Evolutionary conservation across 2,797 vertebrate species (phyloP).

Genomic region (Hydrocynus forskahlii): DNA sequence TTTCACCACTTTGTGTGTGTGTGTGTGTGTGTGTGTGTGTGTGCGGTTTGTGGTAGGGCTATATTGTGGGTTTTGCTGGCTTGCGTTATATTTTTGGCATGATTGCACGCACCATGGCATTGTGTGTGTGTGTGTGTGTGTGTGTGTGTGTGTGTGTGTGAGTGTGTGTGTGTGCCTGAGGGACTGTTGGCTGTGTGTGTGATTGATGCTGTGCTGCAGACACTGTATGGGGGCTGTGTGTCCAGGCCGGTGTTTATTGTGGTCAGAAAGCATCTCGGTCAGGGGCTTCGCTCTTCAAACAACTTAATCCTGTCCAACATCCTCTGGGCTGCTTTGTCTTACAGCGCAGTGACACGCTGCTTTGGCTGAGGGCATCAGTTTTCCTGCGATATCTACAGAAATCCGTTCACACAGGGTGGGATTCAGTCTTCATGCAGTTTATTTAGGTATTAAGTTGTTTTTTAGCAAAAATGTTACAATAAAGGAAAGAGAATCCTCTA

Average conservation of each 20-base stretch:
- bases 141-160: too few relatives aligned
- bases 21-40: constrained; percentile 33
- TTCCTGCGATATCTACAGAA: constrained; percentile 30
- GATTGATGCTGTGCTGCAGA: constrained; percentile 77
- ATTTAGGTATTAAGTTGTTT: too few relatives aligned
- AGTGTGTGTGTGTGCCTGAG: constrained; percentile 57
- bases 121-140: too few relatives aligned
- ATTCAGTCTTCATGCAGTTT: neutral
- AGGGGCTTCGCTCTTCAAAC: constrained; percentile 69
- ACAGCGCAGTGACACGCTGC: constrained; percentile 21
- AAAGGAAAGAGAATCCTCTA: too few relatives aligned
- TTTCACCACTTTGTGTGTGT: constrained; percentile 6
- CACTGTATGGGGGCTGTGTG: constrained; percentile 67
- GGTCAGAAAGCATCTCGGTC: constrained; percentile 73
- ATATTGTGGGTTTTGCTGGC: constrained; percentile 27
- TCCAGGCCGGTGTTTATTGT: constrained; percentile 76
- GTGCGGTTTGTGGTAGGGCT: constrained; percentile 2
- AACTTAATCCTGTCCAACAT: constrained; percentile 74
- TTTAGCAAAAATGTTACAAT: too few relatives aligned
- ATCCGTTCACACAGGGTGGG: neutral
- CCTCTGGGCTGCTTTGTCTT: constrained; percentile 55
- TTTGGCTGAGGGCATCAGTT: constrained; percentile 23
- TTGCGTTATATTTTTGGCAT: constrained; percentile 10
- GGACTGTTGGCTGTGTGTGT: constrained; percentile 58
- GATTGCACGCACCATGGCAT: too few relatives aligned